Evolutionary conservation across 92 coral and sea anemone species (phyloP).

Genomic region (Porites divaricata): DNA sequence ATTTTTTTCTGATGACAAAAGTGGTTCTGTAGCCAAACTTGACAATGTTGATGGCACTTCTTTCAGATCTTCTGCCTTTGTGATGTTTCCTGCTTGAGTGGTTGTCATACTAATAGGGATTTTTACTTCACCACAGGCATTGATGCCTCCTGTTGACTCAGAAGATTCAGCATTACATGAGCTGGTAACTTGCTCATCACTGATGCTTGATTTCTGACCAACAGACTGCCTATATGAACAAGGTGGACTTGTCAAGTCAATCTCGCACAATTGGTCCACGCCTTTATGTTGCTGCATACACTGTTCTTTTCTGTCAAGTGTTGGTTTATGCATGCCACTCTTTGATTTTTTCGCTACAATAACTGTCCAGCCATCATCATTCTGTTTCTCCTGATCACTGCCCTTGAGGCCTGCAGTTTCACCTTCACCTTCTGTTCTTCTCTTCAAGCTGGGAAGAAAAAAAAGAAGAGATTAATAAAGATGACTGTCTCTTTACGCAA

Average conservation of each 20-base stretch:
- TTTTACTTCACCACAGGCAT: too few species aligned
- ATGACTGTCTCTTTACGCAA: too few species aligned
- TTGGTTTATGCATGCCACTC: not conserved
- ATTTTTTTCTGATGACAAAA: not conserved
- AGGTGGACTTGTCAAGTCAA: not conserved
- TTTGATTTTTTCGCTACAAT: not conserved
- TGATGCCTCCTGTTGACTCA: not conserved
- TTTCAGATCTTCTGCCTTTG: not conserved
- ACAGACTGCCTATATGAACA: not conserved
- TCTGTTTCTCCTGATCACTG: not conserved
- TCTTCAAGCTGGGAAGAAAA: not conserved
- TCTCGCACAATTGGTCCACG: not conserved
- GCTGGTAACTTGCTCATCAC: not conserved
- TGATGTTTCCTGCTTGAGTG: not conserved
- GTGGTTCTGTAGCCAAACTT: not conserved
- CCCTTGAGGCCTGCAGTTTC: not conserved
- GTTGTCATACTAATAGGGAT: not conserved
- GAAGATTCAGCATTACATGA: not conserved
- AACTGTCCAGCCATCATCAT: constrained; percentile 14
- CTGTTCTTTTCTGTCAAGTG: too few species aligned
- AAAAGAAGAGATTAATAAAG: not conserved
- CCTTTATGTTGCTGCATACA: not conserved
- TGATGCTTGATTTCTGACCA: not conserved
- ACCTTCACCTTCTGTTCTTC: not conserved
- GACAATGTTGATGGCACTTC: not conserved